A percentile compares a stretch with the other conserved stretches of the same genome.
Evolutionary conservation across 2,888 invertebrate species (phyloP).

Genomic region (Lamproptera curius): DNA sequence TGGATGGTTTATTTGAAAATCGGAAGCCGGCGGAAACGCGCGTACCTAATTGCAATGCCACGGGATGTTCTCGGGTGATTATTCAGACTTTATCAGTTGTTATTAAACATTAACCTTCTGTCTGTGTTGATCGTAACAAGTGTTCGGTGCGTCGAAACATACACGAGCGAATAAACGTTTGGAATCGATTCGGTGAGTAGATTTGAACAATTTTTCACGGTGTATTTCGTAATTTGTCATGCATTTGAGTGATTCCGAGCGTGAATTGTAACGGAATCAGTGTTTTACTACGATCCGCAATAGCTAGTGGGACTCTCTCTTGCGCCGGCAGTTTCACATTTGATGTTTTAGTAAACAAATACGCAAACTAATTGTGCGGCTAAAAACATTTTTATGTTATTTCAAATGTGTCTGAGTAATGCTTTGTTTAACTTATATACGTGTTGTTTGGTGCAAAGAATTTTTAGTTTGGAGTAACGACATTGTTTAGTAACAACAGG

Average conservation of each 20-base stretch:
- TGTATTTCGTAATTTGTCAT: conserved; percentile 9
- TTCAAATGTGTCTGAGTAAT: too few species aligned
- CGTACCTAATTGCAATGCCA: conserved; percentile 37
- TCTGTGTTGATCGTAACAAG: background rate
- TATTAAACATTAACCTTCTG: background rate
- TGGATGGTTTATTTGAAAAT: conserved; percentile 71
- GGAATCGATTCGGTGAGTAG: conserved; percentile 16
- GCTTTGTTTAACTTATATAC: too few species aligned
- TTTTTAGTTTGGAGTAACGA: too few species aligned
- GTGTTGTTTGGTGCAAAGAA: too few species aligned
- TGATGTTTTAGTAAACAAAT: too few species aligned
- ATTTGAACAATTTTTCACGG: conserved; percentile 5
- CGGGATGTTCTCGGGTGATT: conserved; percentile 35
- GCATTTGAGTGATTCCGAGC: conserved; percentile 15
- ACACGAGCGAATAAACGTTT: background rate
- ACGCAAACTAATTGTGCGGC: too few species aligned
- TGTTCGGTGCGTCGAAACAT: background rate
- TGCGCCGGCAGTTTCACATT: too few species aligned
- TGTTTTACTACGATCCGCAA: too few species aligned
- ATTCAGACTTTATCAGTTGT: conserved; percentile 7
- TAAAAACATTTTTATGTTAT: too few species aligned
- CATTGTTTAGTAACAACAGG: too few species aligned
- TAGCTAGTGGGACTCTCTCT: too few species aligned
- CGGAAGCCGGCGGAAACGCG: conserved; percentile 59
- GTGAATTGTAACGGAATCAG: conserved; percentile 4